Evolutionary conservation across 1,140 invertebrate genomes (phyloP).

Genomic region (Temnothorax longispinosus): DNA sequence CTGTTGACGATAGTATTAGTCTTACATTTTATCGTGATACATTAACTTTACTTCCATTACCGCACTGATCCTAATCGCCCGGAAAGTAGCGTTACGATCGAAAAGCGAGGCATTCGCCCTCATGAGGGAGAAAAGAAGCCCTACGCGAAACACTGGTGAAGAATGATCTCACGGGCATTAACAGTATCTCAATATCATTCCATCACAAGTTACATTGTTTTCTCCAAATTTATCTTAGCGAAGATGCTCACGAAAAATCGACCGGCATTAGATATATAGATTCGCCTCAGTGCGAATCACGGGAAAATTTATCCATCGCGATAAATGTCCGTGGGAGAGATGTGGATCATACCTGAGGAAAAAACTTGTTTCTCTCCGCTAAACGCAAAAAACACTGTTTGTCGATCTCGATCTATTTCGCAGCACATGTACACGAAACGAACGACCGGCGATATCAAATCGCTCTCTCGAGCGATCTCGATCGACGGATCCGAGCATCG

Average conservation of each 20-base stretch:
- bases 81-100: constrained; percentile 3
- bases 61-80: neutral
- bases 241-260: neutral
- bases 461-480: neutral
- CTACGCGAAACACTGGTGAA: constrained; percentile 3
- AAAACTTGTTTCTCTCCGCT: neutral
- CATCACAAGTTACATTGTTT: constrained; percentile 61
- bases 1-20: neutral
- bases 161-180: constrained; percentile 8
- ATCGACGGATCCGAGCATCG: neutral
- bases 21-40: neutral
- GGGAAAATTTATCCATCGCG: neutral
- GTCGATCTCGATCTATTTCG: neutral
- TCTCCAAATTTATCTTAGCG: neutral
- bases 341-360: neutral
- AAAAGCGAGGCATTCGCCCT: neutral
- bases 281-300: neutral
- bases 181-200: constrained; percentile 14
- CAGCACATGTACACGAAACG: neutral
- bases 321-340: neutral
- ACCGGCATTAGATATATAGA: neutral
- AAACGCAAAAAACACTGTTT: constrained; percentile 31
- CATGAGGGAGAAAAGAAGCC: neutral
- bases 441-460: neutral
- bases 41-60: neutral